Conservation (phyloP, 1,140 invertebrate genomes). For the Temnothorax longispinosus region DNA sequence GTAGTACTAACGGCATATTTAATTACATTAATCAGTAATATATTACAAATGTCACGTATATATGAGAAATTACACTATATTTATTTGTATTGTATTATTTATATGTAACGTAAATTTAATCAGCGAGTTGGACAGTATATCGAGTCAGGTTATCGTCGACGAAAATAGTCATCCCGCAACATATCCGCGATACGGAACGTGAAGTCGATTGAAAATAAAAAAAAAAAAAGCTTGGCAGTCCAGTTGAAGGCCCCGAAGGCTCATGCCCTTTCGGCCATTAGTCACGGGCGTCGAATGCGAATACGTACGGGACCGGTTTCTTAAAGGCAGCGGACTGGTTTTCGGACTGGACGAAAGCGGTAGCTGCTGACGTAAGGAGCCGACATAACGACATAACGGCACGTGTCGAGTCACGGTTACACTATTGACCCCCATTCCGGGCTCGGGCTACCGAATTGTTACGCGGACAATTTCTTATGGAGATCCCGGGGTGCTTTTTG, state of each 20-base stretch:
- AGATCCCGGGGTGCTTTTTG: slow-evolving; percentile 29
- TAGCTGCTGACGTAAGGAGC: slow-evolving; percentile 59
- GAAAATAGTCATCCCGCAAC: neutral
- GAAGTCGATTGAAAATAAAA: neutral
- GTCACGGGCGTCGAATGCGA: slow-evolving; percentile 47
- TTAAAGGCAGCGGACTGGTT: slow-evolving; percentile 63
- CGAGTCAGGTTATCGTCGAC: neutral
- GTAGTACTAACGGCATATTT: neutral
- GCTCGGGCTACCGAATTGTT: slow-evolving; percentile 68
- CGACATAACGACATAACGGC: slow-evolving; percentile 57
- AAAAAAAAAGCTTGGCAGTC: slow-evolving; percentile 2
- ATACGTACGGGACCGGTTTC: slow-evolving; percentile 38
- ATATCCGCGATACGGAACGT: neutral
- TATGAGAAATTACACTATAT: too few relatives aligned
- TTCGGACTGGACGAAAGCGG: slow-evolving; percentile 60
- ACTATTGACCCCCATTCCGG: slow-evolving; percentile 72
- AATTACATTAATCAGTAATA: neutral
- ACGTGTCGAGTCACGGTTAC: slow-evolving; percentile 66
- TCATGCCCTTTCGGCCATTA: slow-evolving; percentile 46
- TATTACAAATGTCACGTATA: neutral
- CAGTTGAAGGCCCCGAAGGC: slow-evolving; percentile 36
- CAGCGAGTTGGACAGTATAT: neutral
- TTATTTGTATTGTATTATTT: too few relatives aligned
- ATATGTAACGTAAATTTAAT: neutral
- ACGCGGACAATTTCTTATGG: slow-evolving; percentile 64